Percentiles rank a stretch among this genome's conserved stretches.
Evolutionary conservation across 2,113 vertebrate species (phyloP).

Genomic region (Catagonus wagneri): DNA sequence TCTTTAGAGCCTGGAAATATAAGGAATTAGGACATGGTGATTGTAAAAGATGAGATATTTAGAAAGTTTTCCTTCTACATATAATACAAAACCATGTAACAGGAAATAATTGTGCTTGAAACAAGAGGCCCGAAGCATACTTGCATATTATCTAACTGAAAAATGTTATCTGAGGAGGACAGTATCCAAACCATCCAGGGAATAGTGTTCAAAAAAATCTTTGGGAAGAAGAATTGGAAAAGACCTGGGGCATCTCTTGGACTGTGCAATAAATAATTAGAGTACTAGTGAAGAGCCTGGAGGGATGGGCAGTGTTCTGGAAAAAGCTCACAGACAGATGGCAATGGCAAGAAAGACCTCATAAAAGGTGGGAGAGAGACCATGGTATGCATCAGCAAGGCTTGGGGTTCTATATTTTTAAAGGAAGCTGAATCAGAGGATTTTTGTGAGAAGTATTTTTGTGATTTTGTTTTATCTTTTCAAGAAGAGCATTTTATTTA

Average conservation of each 20-base stretch:
- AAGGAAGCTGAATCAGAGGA: conserved; percentile 14
- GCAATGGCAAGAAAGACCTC: not conserved
- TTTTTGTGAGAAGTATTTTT: not conserved
- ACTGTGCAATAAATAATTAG: not conserved
- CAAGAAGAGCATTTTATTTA: conserved; percentile 47
- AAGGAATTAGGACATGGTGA: not conserved
- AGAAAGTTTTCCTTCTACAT: not conserved
- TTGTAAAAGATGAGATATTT: conserved; percentile 12
- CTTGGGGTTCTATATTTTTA: conserved; percentile 2
- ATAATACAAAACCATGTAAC: not conserved
- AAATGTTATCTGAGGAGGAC: not conserved
- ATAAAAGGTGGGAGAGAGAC: not conserved
- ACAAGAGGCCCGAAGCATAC: not conserved
- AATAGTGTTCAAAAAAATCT: not conserved
- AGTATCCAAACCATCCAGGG: not conserved
- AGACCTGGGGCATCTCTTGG: not conserved
- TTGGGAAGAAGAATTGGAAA: not conserved
- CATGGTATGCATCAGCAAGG: not conserved
- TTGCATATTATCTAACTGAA: not conserved
- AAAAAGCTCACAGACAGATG: conserved; percentile 42
- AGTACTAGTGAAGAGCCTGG: conserved; percentile 51
- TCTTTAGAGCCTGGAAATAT: not conserved
- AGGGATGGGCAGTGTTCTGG: not conserved
- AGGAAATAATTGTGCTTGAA: not conserved
- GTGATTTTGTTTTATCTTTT: conserved; percentile 41